Evolutionary conservation across 2,797 vertebrate species (phyloP).

Genomic region (Ceryle rudis): DNA sequence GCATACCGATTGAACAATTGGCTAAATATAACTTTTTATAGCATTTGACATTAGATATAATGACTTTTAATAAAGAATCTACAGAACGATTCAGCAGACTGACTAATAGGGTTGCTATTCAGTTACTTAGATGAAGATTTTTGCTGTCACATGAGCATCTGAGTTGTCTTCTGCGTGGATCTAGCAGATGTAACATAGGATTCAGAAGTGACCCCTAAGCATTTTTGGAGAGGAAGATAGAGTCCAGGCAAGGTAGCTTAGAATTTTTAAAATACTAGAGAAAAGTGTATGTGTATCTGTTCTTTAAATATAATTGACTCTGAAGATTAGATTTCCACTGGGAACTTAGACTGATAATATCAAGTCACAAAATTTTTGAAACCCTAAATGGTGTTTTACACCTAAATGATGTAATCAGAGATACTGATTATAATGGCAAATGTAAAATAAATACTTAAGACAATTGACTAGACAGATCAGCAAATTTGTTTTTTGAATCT

Average conservation of each 20-base stretch:
- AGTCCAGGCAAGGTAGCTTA: not conserved
- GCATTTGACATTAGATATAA: not conserved
- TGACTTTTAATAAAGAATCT: not conserved
- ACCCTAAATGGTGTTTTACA: too few species aligned
- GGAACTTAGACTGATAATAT: not conserved
- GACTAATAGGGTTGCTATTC: not conserved
- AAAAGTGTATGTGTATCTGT: not conserved
- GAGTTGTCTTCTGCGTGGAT: accelerated
- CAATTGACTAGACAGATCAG: not conserved
- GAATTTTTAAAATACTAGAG: not conserved
- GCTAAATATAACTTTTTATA: not conserved
- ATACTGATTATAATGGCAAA: not conserved
- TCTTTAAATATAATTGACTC: not conserved
- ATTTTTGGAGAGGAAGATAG: not conserved
- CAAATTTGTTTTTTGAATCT: not conserved
- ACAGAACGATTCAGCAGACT: not conserved
- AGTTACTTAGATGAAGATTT: not conserved
- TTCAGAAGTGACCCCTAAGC: not conserved
- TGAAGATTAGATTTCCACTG: not conserved
- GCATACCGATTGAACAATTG: not conserved
- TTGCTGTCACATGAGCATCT: not conserved
- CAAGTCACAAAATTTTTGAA: not conserved
- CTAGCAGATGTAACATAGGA: not conserved
- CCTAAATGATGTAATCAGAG: not conserved
- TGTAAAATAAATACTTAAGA: not conserved